Evolutionary conservation across 1,140 invertebrate genomes (phyloP), one percentile per base, ranked within the genome.

Genomic region (Mamestra configurata): DNA sequence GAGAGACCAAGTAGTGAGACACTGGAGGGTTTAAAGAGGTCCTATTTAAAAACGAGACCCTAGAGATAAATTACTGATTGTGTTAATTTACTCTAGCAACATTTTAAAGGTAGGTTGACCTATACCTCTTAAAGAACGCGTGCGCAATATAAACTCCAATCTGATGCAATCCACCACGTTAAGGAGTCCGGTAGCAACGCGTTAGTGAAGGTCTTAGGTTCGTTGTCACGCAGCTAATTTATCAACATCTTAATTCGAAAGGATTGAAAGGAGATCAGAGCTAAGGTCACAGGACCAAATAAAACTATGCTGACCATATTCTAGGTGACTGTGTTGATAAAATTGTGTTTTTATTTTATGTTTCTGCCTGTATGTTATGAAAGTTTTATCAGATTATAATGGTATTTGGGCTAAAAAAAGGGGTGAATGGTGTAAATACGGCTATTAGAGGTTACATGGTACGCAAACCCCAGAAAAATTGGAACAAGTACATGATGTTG

Each of bases 241-340:
- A 43, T 70, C 40, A 24, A 40, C 40, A 46, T 70, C 66, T 73
- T 59, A 37, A 73, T 73, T 73, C 11, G 53, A 55, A 55, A 55
- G 53, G 71, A 73, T 73, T 57, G 71, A 57, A 73, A 59, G 49
- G 70, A 72, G 70, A 72, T 49, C 70, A 24, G 49, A 51, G 6
- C 20, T 55, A 73, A 73, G 71, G 71, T 55, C 53, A 37, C 51
- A 73, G 71, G 49, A 57, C 35, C 35, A 73, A 59, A 73, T 73
- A 57, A 35, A 71, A 57, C 51, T 53, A 68, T 5, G 64, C 22
- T 51, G 18, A 4, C 6, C 22, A 31, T 11, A 71, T 71, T 49
- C 24, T 31, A 27, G 46, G 22, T 31, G 6, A 2, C 15, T 68
- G 22, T 40, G 57, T 59, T 20, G 13, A 40, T 66, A 37, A 40